Percentiles rank a stretch among this genome's conserved stretches.
Conservation (phyloP, 2,113 vertebrate species). For the Myrmecobius fasciatus region DNA sequence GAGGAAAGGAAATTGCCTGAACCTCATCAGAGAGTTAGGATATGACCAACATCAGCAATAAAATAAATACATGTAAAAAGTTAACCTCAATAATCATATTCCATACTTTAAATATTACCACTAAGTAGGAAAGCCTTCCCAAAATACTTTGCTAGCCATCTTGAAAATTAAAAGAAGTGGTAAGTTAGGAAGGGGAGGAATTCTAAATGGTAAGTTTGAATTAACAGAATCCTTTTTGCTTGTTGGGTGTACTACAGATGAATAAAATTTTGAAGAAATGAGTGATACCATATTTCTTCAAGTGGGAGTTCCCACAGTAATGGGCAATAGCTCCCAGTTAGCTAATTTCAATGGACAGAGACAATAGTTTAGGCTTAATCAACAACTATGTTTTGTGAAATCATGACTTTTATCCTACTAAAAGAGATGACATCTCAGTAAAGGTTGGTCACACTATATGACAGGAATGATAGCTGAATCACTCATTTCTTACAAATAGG, state of each 20-base stretch:
- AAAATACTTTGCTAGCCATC: background rate
- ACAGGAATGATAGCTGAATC: background rate
- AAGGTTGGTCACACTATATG: background rate
- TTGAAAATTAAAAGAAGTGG: background rate
- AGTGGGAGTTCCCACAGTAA: background rate
- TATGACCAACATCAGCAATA: background rate
- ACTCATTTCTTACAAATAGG: background rate
- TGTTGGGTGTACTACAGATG: conserved; percentile 15
- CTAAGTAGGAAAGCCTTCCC: conserved; percentile 1
- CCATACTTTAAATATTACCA: background rate
- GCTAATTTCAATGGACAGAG: background rate
- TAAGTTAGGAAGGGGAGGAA: conserved; percentile 9
- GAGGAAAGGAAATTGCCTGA: background rate
- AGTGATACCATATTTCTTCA: conserved; percentile 30
- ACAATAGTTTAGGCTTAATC: conserved; percentile 11
- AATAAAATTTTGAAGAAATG: conserved; percentile 42
- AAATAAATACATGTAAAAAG: conserved; percentile 44
- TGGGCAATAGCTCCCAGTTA: conserved; percentile 10
- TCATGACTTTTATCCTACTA: background rate
- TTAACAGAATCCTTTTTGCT: background rate
- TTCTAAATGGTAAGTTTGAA: background rate
- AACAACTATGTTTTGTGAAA: background rate
- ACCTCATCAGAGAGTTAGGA: background rate
- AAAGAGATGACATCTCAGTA: background rate
- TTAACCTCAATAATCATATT: background rate